Percentiles rank a stretch among this genome's conserved stretches.
Conservation (phyloP, 2,113 vertebrate genomes). For the Bungarus multicinctus region DNA sequence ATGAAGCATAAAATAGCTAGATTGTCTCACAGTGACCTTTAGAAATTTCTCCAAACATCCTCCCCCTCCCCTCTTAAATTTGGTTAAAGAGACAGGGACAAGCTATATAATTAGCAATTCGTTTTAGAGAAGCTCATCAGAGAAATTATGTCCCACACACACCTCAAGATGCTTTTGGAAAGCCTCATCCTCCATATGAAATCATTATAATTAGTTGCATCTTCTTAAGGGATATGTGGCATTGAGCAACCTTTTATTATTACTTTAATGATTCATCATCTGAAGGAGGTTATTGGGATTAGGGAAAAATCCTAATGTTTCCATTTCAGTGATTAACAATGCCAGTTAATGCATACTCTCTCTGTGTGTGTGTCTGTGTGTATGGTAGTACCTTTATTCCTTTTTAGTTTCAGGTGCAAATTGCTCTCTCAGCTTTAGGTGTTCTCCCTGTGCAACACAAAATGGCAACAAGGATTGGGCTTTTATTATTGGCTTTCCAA, state of each 20-base stretch:
- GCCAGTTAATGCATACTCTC: neutral
- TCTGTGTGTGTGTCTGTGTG: neutral
- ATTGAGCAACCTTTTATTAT: conserved; percentile 37
- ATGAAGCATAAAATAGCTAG: conserved; percentile 22
- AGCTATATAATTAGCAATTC: conserved; percentile 35
- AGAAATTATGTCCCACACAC: neutral
- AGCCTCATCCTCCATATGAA: conserved; percentile 30
- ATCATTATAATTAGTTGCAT: conserved; percentile 35
- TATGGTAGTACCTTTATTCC: neutral
- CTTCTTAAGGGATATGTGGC: conserved; percentile 7
- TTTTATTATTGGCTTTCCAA: neutral
- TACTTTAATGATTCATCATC: conserved; percentile 35
- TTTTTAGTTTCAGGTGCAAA: neutral
- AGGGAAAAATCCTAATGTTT: conserved; percentile 1
- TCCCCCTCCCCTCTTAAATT: neutral
- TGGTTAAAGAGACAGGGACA: conserved; percentile 10
- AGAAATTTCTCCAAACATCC: conserved; percentile 34
- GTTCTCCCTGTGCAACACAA: neutral
- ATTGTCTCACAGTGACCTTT: conserved; percentile 37
- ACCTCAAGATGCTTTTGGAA: neutral
- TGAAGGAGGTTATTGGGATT: conserved; percentile 35
- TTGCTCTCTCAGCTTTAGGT: neutral
- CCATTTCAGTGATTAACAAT: conserved; percentile 4
- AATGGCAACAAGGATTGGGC: neutral
- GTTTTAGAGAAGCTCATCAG: conserved; percentile 16